These are phyloP conservation scores for Elephantulus edwardii DNA, from an alignment of 2,113 vertebrate species.

Conservation along the genomic window DNA sequence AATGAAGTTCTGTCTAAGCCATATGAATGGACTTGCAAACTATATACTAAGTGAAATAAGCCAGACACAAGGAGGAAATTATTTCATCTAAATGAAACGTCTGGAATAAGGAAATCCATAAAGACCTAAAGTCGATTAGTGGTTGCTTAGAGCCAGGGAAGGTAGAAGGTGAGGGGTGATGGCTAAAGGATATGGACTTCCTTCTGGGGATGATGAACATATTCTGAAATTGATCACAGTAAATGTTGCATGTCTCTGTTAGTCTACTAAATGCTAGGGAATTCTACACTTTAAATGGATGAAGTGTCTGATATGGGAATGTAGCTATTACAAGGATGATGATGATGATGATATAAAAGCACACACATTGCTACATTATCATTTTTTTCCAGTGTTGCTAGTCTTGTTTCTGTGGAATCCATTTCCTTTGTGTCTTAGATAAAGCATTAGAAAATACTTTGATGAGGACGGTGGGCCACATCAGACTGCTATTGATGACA, in stretches of 20 bases:
- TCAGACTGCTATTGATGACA: not conserved
- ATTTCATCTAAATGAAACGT: not conserved
- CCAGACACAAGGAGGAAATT: not conserved
- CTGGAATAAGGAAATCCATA: not conserved
- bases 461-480: not conserved
- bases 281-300: not conserved
- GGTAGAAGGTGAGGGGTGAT: accelerated
- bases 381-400: not conserved
- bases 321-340: not conserved
- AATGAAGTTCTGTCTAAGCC: not conserved
- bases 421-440: not conserved
- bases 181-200: not conserved
- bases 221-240: not conserved
- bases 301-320: not conserved
- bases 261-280: not conserved
- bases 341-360: not conserved
- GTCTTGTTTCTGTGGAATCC: not conserved
- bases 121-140: not conserved
- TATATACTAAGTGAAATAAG: not conserved
- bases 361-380: not conserved
- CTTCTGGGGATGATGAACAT: not conserved
- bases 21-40: not conserved
- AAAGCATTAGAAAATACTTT: not conserved
- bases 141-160: not conserved
- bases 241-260: not conserved